Evolutionary conservation across 2,888 invertebrate species (phyloP), one percentile per base, ranked within the genome.

Genomic region (Chelonus formosanus): DNA sequence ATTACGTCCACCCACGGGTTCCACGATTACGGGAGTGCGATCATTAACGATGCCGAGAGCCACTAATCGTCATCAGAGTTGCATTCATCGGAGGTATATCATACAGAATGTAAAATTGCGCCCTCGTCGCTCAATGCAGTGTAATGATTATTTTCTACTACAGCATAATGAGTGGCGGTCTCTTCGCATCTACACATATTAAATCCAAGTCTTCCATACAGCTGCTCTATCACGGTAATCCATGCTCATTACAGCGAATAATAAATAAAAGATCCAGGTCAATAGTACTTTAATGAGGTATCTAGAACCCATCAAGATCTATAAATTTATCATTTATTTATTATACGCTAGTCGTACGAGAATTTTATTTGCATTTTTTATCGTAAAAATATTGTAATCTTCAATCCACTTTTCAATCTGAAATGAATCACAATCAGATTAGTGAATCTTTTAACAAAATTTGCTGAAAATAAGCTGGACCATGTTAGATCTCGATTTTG

Each of bases 231-330:
- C 52, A 55, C 54, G 70, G 67, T 69, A 70, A 71, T 69, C 63
- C 62, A 52, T 68, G 64, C 67, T 63, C 65, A 72, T 56, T 63
- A 40, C 5, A 5, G 61, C 65, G 20, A 68, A 67, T 71, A 68
- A 74, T 75, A 75, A 75, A 80, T 80, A 77, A 80, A 77, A 77
- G 76, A 81, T 81, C 76, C 79, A 75, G 78, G 78, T 80, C 80
- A 79, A 79, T 78, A 74, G 78, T 74, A 72, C 68, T 72, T 74
- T 79, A 80, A 80, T 77, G 78, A 80, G 76, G 71, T 73, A 76
- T 76, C 75, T 71, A 71, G 70, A 74, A 74, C 72, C 70, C 74
- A 74, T 75, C 73, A 73, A 69, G 73, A 76, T 71, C 70, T 69
- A 67, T 69, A 67, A 61, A 63, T 52, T 50, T 34, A 20, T 20